A percentile compares a stretch with the other conserved stretches of the same genome.
Evolutionary conservation across 2,888 invertebrate genomes (phyloP).

Genomic region (Abrostola tripartita): DNA sequence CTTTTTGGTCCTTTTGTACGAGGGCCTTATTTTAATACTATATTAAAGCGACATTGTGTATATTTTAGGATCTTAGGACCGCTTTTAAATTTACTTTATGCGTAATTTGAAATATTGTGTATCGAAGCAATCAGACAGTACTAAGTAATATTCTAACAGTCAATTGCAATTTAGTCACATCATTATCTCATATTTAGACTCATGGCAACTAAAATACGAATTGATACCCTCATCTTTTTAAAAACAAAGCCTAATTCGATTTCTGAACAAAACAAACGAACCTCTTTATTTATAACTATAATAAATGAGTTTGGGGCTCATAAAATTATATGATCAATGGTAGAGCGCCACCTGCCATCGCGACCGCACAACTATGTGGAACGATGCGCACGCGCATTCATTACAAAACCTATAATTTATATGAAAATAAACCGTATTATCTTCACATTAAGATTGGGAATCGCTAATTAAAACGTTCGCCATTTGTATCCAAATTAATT

Average conservation of each 20-base stretch:
- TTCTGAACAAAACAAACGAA: conserved; percentile 39
- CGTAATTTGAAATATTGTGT: too few relatives aligned
- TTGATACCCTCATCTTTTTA: conserved; percentile 23
- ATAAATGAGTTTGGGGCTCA: conserved; percentile 68
- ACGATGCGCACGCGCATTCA: conserved; percentile 48
- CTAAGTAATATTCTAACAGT: too few relatives aligned
- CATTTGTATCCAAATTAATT: conserved; percentile 43
- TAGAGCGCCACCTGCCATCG: conserved; percentile 76
- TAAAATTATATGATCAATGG: conserved; percentile 78
- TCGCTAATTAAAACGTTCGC: conserved; percentile 4
- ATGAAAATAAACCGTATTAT: conserved; percentile 33
- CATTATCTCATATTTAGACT: background rate
- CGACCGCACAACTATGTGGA: conserved; percentile 56
- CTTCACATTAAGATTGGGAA: background rate
- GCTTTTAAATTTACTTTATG: too few relatives aligned
- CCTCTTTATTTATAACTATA: conserved; percentile 67
- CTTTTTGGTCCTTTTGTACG: conserved; percentile 13
- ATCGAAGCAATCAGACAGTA: too few relatives aligned
- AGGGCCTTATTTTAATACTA: conserved; percentile 8
- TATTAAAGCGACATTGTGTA: conserved; percentile 1
- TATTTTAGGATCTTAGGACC: too few relatives aligned
- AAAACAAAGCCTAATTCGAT: conserved; percentile 41
- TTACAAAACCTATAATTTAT: background rate
- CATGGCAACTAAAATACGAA: conserved; percentile 19
- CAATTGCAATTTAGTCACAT: background rate